Conservation (phyloP, 2,113 vertebrate genomes). For the Entelurus aequoreus region DNA sequence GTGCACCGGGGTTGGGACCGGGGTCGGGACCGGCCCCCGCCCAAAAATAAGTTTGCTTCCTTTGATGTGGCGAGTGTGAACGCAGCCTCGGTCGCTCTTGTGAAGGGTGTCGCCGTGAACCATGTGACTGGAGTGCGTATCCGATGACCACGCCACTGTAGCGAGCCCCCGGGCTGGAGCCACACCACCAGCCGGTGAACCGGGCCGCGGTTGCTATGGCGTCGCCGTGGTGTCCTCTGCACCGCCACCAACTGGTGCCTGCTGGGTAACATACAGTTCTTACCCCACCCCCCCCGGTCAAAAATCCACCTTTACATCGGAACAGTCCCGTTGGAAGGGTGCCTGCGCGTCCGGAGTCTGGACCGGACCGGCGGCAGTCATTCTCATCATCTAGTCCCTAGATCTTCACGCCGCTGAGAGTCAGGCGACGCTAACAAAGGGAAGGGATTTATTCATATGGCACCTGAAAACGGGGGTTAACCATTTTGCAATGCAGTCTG, state of each 20-base stretch:
- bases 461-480: too few species aligned
- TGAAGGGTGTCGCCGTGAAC: constrained; percentile 64
- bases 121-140: constrained; percentile 72
- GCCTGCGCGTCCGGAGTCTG: constrained; percentile 42
- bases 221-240: constrained; percentile 67
- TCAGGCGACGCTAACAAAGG: constrained; percentile 10
- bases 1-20: too few species aligned
- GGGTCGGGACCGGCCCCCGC: too few species aligned
- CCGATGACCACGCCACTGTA: constrained; percentile 76
- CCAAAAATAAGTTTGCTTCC: too few species aligned
- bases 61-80: too few species aligned
- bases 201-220: constrained; percentile 66
- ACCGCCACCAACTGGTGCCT: constrained; percentile 69
- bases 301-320: constrained; percentile 42
- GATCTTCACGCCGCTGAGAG: constrained; percentile 24
- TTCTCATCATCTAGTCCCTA: constrained; percentile 23
- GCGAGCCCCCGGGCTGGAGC: constrained; percentile 71
- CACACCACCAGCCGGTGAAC: constrained; percentile 66
- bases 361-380: constrained; percentile 53
- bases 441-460: too few species aligned
- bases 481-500: too few species aligned
- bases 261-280: constrained; percentile 69
- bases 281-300: constrained; percentile 48
- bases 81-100: constrained; percentile 59
- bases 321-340: constrained; percentile 31